Evolutionary conservation across 2,113 vertebrate species (phyloP).

Genomic region (Thoracochromis brauschi): DNA sequence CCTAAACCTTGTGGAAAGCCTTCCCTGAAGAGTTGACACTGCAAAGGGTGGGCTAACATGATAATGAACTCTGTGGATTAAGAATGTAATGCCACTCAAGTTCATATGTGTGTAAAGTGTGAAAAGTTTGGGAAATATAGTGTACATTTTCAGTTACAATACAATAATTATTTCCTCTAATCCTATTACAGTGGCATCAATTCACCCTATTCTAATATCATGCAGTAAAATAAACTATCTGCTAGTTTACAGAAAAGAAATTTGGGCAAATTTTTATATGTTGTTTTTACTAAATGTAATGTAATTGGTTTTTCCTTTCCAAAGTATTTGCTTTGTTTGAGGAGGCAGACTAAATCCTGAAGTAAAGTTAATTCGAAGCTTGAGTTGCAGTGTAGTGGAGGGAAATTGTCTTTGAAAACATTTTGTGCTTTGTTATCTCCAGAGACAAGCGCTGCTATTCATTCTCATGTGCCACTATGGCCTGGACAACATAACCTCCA

Average conservation of each 20-base stretch:
- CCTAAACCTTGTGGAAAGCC: background rate
- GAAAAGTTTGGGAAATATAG: background rate
- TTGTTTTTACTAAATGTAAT: background rate
- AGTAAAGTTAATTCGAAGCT: background rate
- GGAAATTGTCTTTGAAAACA: background rate
- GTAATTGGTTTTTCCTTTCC: background rate
- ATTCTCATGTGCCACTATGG: conserved; percentile 44
- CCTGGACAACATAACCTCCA: conserved; percentile 47
- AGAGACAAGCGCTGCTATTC: conserved; percentile 48
- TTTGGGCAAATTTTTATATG: background rate
- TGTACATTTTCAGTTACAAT: background rate
- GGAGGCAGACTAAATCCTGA: background rate
- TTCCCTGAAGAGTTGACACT: background rate
- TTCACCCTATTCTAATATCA: background rate
- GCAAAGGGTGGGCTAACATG: background rate
- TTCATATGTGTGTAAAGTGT: background rate
- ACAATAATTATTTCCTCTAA: background rate
- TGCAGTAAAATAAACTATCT: background rate
- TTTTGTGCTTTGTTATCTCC: background rate
- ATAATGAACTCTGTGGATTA: background rate
- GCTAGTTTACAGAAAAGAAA: background rate
- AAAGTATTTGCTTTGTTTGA: background rate
- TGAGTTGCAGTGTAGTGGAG: background rate
- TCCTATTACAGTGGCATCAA: background rate
- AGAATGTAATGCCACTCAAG: background rate